phyloP scores from a whole-genome alignment of 2,113 vertebrate genomes.

The Ovis canadensis region DNA sequence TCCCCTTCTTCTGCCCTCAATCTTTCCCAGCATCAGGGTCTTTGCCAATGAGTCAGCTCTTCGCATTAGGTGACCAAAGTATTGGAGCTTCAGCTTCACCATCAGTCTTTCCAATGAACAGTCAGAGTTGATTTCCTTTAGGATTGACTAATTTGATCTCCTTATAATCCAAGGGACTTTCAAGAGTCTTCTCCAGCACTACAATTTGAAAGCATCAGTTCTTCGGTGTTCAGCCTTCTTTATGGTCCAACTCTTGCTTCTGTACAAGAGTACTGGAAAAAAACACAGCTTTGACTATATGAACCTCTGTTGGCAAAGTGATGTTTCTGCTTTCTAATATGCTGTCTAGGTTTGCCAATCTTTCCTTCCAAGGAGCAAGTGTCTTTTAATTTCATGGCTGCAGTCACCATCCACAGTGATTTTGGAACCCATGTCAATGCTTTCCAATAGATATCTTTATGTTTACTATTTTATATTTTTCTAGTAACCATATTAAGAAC shows the following conservation, averaged over 20 bases:
- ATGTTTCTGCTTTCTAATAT: not conserved
- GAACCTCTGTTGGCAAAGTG: not conserved
- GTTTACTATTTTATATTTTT: not conserved
- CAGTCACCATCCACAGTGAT: not conserved
- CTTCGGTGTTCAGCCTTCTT: not conserved
- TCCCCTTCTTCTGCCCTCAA: not conserved
- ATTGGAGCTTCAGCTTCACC: not conserved
- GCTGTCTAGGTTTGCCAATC: not conserved
- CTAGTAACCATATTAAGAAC: not conserved
- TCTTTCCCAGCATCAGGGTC: not conserved
- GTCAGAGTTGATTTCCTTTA: not conserved
- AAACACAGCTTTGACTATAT: not conserved
- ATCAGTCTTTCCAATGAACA: not conserved
- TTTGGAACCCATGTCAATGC: not conserved
- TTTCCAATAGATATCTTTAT: not conserved
- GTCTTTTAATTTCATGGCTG: not conserved
- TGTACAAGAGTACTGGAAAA: not conserved
- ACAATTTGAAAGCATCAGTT: not conserved
- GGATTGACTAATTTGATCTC: not conserved
- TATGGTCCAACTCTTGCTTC: not conserved
- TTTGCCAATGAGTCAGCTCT: not conserved
- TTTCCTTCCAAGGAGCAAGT: not conserved
- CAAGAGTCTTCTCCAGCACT: not conserved
- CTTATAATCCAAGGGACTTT: not conserved
- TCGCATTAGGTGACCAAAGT: not conserved